Percentiles rank a stretch among this genome's conserved stretches.
These are phyloP conservation scores for Drosophila hydei DNA, from an alignment of 1,140 invertebrate genomes.

Conservation along the genomic window DNA sequence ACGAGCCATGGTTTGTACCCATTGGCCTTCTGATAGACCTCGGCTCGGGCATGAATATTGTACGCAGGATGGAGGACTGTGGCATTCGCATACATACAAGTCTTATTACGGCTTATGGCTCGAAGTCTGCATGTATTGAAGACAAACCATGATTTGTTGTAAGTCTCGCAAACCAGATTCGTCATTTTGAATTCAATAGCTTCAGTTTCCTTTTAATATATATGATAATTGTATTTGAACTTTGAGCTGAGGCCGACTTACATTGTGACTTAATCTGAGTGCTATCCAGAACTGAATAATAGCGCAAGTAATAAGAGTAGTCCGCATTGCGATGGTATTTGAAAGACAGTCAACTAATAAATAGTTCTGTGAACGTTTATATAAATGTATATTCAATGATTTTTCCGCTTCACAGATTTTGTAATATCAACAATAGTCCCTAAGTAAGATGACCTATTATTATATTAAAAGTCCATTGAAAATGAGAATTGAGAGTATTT, in stretches of 20 bases:
- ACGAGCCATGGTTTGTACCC: too few relatives aligned
- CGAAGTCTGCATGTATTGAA: constrained; percentile 21
- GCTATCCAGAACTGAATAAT: background rate
- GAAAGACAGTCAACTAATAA: too few relatives aligned
- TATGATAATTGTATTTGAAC: too few relatives aligned
- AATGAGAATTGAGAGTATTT: too few relatives aligned
- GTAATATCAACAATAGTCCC: too few relatives aligned
- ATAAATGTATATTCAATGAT: too few relatives aligned
- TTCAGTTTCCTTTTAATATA: background rate
- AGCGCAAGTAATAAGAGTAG: background rate
- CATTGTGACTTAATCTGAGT: background rate
- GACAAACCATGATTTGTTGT: constrained; percentile 12
- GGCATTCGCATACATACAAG: background rate
- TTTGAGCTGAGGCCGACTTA: too few relatives aligned
- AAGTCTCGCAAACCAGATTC: constrained; percentile 15
- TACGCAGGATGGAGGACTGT: background rate
- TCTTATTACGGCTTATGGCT: constrained; percentile 7
- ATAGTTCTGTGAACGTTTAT: too few relatives aligned
- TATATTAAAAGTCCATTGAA: too few relatives aligned
- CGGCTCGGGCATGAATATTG: background rate
- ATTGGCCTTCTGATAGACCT: constrained; percentile 6
- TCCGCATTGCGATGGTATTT: background rate
- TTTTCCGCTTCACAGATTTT: too few relatives aligned
- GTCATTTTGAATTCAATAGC: constrained; percentile 14
- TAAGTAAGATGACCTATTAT: too few relatives aligned